These are phyloP conservation scores for Trididemnum miniatum DNA, from an alignment of 23 tunicate genomes.

Conservation along the genomic window DNA sequence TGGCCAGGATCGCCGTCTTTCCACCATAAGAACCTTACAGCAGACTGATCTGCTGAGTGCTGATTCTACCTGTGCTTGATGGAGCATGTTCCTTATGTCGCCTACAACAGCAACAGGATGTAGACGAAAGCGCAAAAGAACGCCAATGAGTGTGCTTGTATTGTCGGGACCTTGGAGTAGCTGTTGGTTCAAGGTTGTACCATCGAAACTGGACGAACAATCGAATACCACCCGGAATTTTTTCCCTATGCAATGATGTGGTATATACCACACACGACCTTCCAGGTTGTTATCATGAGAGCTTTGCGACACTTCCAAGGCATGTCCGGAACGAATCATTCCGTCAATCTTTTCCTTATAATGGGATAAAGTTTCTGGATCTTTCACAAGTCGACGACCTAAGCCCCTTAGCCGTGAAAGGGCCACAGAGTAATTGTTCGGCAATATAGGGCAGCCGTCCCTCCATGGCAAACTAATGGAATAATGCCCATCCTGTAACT, in stretches of 20 bases:
- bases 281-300: too few relatives aligned
- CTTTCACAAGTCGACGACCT: not conserved
- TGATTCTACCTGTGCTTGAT: slow-evolving; percentile 11
- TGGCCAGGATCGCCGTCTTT: slow-evolving; percentile 24
- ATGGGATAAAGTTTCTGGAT: not conserved
- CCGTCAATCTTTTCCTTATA: slow-evolving; percentile 27
- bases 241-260: slow-evolving; percentile 28
- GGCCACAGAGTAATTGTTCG: slow-evolving; percentile 24
- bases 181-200: slow-evolving; percentile 21
- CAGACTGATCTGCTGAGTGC: not conserved
- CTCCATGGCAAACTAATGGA: slow-evolving; percentile 12
- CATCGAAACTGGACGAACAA: slow-evolving; percentile 3
- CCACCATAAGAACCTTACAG: slow-evolving; percentile 38
- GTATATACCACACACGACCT: slow-evolving; percentile 28
- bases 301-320: not conserved
- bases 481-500: slow-evolving; percentile 1
- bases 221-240: slow-evolving; percentile 37
- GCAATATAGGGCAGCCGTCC: not conserved
- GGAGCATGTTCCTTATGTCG: slow-evolving; percentile 12
- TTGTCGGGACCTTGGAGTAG: slow-evolving; percentile 41
- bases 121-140: too few relatives aligned
- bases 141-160: too few relatives aligned
- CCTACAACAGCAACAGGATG: slow-evolving; percentile 11
- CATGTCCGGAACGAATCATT: not conserved
- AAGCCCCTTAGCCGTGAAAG: not conserved